phyloP scores from a whole-genome alignment of 2,797 vertebrate species.

The Betta splendens region DNA sequence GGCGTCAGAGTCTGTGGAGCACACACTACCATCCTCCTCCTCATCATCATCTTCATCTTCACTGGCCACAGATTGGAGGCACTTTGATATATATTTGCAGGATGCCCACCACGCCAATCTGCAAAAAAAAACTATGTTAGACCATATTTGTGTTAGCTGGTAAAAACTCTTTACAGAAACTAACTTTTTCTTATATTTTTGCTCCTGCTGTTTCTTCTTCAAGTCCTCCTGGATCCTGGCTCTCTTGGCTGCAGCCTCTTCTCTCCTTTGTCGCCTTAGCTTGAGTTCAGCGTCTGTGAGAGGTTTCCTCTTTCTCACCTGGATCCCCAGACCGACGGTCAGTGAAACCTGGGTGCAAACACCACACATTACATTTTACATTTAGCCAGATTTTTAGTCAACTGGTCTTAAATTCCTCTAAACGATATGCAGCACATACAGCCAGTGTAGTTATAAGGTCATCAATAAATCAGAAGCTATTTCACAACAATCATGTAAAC shows the following conservation, averaged over 20 bases:
- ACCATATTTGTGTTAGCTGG: not conserved
- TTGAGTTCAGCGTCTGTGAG: conserved; percentile 84
- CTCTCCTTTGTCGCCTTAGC: conserved; percentile 73
- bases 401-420: too few species aligned
- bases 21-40: conserved; percentile 62
- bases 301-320: conserved; percentile 79
- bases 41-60: conserved; percentile 79
- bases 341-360: conserved; percentile 69
- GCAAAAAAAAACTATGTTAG: conserved; percentile 27
- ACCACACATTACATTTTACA: too few species aligned
- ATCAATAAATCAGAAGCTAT: too few species aligned
- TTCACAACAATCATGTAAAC: too few species aligned
- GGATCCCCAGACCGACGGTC: conserved; percentile 58
- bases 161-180: not conserved
- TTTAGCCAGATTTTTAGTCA: too few species aligned
- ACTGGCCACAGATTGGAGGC: conserved; percentile 84
- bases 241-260: conserved; percentile 87
- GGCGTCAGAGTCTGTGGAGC: conserved; percentile 73
- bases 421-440: too few species aligned
- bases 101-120: conserved; percentile 93
- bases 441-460: too few species aligned
- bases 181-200: conserved; percentile 87
- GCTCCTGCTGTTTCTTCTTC: conserved; percentile 80
- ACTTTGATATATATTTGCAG: conserved; percentile 83
- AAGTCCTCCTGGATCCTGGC: conserved; percentile 82